Conservation (phyloP, 2,888 invertebrate genomes). For the Ephialtes manifestator region DNA sequence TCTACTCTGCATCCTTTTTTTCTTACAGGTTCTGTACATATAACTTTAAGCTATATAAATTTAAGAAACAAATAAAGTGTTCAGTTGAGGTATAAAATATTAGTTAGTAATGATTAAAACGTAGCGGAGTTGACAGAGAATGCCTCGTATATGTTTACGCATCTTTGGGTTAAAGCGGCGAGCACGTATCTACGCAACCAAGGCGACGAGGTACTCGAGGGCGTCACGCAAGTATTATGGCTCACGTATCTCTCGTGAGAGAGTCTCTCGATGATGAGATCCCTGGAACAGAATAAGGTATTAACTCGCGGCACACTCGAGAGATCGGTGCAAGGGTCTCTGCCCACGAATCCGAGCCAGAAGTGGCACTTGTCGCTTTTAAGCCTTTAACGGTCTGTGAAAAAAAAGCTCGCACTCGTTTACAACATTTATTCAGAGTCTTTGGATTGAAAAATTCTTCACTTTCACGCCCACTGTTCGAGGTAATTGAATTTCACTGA, state of each 20-base stretch:
- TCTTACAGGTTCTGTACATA: too few species aligned
- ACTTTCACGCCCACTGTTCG: background rate
- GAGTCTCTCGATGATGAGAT: slow-evolving; percentile 48
- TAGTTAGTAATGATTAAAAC: too few species aligned
- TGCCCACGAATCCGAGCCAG: slow-evolving; percentile 14
- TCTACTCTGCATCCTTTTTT: too few species aligned
- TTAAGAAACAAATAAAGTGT: too few species aligned
- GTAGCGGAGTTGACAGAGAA: too few species aligned
- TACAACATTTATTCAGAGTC: background rate
- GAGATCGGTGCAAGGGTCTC: background rate
- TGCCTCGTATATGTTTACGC: slow-evolving; percentile 10
- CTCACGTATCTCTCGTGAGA: slow-evolving; percentile 39
- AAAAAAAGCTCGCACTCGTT: background rate
- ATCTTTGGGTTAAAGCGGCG: slow-evolving; percentile 42
- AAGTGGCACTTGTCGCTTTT: slow-evolving; percentile 30
- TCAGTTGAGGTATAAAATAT: too few species aligned
- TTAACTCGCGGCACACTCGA: slow-evolving; percentile 28
- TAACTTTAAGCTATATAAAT: too few species aligned
- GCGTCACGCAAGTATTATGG: slow-evolving; percentile 54
- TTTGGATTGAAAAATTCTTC: slow-evolving; percentile 7
- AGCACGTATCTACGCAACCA: slow-evolving; percentile 37
- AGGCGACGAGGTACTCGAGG: slow-evolving; percentile 43
- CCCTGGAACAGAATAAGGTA: slow-evolving; percentile 37
- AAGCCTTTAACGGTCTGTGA: slow-evolving; percentile 24
- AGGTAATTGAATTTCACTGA: background rate